A percentile compares a stretch with the other conserved stretches of the same genome.
Conservation (phyloP, 2,797 vertebrate species). For the Rousettus madagascariensis region DNA sequence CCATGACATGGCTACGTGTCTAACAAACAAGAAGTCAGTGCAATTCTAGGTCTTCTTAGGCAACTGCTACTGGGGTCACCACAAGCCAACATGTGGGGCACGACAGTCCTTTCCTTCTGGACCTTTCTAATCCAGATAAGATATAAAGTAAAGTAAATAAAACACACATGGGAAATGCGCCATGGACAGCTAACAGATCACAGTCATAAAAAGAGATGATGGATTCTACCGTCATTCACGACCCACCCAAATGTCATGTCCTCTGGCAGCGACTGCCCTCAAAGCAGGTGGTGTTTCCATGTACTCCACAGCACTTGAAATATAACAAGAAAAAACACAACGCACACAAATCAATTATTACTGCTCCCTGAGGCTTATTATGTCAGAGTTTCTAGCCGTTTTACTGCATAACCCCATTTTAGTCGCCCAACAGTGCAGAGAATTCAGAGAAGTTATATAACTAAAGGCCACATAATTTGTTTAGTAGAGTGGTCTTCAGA, state of each 20-base stretch:
- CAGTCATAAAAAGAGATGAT: conserved; percentile 62
- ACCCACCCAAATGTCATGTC: conserved; percentile 54
- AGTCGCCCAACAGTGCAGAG: not conserved
- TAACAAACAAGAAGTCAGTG: not conserved
- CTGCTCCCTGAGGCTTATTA: not conserved
- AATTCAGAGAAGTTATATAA: not conserved
- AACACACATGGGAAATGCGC: not conserved
- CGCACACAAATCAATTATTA: not conserved
- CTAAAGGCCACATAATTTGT: not conserved
- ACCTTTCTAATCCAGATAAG: conserved; percentile 26
- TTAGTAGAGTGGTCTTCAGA: not conserved
- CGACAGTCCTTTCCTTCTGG: not conserved
- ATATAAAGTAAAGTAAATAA: not conserved
- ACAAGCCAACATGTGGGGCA: not conserved
- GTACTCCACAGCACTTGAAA: not conserved
- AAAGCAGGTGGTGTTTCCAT: conserved; percentile 39
- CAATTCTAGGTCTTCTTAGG: not conserved
- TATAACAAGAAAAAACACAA: not conserved
- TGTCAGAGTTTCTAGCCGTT: not conserved
- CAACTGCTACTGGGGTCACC: not conserved
- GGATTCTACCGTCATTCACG: not conserved
- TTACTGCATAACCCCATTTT: not conserved
- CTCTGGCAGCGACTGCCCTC: conserved; percentile 3
- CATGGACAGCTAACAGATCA: not conserved
- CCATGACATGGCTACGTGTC: not conserved